Percentiles rank a stretch among this genome's conserved stretches.
Conservation (phyloP, 2,797 vertebrate species). For the Acipenser ruthenus region DNA sequence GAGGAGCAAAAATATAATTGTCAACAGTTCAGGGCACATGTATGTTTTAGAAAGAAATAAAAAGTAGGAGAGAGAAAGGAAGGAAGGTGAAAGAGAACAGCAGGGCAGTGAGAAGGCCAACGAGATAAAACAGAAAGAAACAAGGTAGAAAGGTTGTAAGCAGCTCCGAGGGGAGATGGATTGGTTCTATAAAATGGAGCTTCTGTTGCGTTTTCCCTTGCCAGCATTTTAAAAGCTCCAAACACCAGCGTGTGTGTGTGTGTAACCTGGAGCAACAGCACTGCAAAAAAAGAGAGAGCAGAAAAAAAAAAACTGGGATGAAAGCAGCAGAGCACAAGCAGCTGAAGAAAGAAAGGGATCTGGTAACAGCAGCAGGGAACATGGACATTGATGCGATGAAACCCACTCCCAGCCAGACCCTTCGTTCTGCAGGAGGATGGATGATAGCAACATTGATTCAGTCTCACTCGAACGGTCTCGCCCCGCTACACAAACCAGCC, state of each 20-base stretch:
- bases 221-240: slow-evolving; percentile 9
- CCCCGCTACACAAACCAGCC: slow-evolving; percentile 33
- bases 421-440: neutral
- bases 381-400: slow-evolving; percentile 14
- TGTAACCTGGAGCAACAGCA: neutral
- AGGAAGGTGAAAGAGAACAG: neutral
- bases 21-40: neutral
- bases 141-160: neutral
- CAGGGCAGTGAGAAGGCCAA: neutral
- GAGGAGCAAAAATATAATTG: neutral
- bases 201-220: slow-evolving; percentile 7
- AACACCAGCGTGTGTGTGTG: neutral
- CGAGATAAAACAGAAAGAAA: slow-evolving; percentile 1
- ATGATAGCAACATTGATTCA: slow-evolving; percentile 15
- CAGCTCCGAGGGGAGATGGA: slow-evolving; percentile 8
- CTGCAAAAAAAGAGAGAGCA: neutral
- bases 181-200: slow-evolving; percentile 13
- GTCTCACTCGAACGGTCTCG: slow-evolving; percentile 27
- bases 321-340: neutral
- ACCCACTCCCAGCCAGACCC: slow-evolving; percentile 21
- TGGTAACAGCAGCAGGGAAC: slow-evolving; percentile 3
- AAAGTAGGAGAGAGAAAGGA: neutral
- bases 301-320: neutral
- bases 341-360: neutral
- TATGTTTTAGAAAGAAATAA: neutral